A percentile compares a stretch with the other conserved stretches of the same genome.
Evolutionary conservation across 1,140 invertebrate species (phyloP).

Genomic region (Zophobas atratus): DNA sequence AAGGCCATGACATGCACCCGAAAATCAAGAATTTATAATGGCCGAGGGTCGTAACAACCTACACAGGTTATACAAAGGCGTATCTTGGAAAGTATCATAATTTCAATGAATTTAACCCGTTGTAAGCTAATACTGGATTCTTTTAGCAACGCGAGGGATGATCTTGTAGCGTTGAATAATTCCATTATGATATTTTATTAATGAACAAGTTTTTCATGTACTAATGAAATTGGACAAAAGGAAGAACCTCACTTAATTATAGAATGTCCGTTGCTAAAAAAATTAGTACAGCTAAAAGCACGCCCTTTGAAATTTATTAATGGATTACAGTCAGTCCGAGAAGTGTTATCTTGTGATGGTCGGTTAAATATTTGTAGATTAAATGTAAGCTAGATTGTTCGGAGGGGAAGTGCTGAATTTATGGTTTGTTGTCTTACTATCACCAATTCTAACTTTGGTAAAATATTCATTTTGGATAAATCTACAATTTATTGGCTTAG

Average conservation of each 20-base stretch:
- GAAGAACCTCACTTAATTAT: background rate
- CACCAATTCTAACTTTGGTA: slow-evolving; percentile 23
- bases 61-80: slow-evolving; percentile 7
- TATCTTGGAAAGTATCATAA: slow-evolving; percentile 1
- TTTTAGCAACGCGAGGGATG: slow-evolving; percentile 1
- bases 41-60: slow-evolving; percentile 1
- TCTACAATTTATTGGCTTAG: background rate
- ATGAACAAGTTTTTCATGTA: slow-evolving; percentile 8
- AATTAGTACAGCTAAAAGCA: background rate
- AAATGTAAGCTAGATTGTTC: background rate
- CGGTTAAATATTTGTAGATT: background rate
- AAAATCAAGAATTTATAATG: slow-evolving; percentile 4
- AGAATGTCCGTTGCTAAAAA: background rate
- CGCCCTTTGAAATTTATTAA: slow-evolving; percentile 1
- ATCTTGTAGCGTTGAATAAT: background rate
- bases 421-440: background rate
- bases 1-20: background rate
- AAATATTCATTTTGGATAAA: background rate
- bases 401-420: background rate
- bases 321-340: background rate
- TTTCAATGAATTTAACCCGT: slow-evolving; percentile 14
- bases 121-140: slow-evolving; percentile 1
- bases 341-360: slow-evolving; percentile 11
- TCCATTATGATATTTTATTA: slow-evolving; percentile 9
- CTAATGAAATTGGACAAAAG: background rate